Conservation (phyloP, 2,797 vertebrate genomes). For the Characodon lateralis region DNA sequence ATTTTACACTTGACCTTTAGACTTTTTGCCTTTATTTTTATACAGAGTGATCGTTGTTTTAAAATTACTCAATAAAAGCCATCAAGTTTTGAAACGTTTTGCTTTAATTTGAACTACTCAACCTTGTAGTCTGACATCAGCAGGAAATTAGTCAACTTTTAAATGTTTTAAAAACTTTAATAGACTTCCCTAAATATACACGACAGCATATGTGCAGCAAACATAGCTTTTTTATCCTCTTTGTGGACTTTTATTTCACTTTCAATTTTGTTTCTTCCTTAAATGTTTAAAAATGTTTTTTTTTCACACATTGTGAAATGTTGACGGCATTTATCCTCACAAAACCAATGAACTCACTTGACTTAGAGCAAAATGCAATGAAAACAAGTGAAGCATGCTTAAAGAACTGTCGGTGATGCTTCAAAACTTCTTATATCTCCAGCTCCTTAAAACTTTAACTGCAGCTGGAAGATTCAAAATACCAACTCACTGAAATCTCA, state of each 20-base stretch:
- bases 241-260: neutral
- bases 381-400: neutral
- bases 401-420: too few relatives aligned
- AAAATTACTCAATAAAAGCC: constrained; percentile 32
- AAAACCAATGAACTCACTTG: neutral
- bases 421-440: too few relatives aligned
- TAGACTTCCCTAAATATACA: constrained; percentile 5
- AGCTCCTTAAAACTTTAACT: constrained; percentile 23
- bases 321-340: too few relatives aligned
- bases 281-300: neutral
- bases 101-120: constrained; percentile 32
- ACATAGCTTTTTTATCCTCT: neutral
- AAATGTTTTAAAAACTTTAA: constrained; percentile 3
- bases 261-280: neutral
- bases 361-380: neutral
- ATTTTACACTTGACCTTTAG: constrained; percentile 68
- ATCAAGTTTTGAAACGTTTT: constrained; percentile 25
- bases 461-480: constrained; percentile 65
- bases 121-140: constrained; percentile 13
- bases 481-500: neutral
- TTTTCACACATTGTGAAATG: neutral
- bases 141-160: constrained; percentile 22
- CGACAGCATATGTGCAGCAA: rapidly evolving
- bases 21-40: constrained; percentile 44
- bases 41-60: constrained; percentile 53